Conservation (phyloP, 2,113 vertebrate genomes). For the Podocnemis expansa region DNA sequence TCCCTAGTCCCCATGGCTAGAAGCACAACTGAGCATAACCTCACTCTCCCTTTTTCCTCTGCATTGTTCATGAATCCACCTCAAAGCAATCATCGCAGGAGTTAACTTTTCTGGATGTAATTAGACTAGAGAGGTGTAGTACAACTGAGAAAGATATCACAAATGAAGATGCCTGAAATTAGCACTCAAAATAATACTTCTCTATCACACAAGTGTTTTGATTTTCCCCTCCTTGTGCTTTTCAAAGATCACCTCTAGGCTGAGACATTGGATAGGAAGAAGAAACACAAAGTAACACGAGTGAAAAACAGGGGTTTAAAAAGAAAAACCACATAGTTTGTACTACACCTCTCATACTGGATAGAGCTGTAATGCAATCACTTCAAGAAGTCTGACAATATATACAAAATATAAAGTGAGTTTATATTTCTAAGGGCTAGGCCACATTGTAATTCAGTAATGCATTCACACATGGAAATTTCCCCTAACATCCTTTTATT, state of each 20-base stretch:
- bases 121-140: neutral
- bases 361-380: neutral
- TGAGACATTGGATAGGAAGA: neutral
- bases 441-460: too few species aligned
- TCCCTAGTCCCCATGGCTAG: too few species aligned
- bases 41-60: too few species aligned
- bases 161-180: neutral
- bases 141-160: neutral
- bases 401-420: neutral
- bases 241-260: constrained; percentile 6
- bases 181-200: neutral
- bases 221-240: neutral
- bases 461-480: too few species aligned
- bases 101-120: neutral
- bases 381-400: neutral
- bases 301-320: neutral
- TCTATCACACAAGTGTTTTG: neutral
- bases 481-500: neutral
- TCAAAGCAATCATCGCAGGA: neutral
- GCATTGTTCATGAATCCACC: neutral
- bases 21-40: too few species aligned
- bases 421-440: neutral
- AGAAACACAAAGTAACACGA: neutral
- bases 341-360: neutral
- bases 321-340: neutral